These are phyloP conservation scores for Formica exsecta DNA, from an alignment of 1,140 invertebrate species.

Conservation along the genomic window DNA sequence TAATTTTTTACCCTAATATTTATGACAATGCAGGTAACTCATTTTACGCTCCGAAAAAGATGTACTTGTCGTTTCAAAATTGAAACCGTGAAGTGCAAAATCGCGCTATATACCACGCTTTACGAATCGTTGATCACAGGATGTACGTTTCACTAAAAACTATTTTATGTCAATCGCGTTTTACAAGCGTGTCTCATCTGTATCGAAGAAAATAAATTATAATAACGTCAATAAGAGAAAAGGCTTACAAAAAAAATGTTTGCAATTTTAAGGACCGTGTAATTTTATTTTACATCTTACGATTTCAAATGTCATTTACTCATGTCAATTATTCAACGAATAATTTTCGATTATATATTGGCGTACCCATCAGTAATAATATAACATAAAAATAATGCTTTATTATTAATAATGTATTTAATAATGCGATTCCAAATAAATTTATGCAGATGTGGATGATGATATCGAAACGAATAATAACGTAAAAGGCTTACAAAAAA, in stretches of 20 bases:
- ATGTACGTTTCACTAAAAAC: not conserved
- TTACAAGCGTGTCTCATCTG: not conserved
- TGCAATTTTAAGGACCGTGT: too few species aligned
- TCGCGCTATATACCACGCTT: not conserved
- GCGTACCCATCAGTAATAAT: constrained; percentile 3
- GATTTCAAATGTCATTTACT: constrained; percentile 7
- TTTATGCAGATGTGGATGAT: too few species aligned
- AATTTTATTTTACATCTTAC: not conserved
- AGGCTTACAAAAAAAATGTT: not conserved
- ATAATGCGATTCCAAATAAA: constrained; percentile 30
- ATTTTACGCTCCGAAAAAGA: not conserved
- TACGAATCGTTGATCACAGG: not conserved
- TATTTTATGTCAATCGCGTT: not conserved
- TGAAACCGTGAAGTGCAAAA: not conserved
- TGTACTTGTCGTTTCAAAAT: not conserved
- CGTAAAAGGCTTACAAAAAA: not conserved
- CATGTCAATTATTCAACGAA: not conserved
- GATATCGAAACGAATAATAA: too few species aligned
- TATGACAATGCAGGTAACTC: not conserved
- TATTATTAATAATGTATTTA: constrained; percentile 50
- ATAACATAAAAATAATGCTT: constrained; percentile 38
- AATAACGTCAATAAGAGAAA: not conserved
- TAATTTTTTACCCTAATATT: constrained; percentile 1
- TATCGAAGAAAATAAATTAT: not conserved
- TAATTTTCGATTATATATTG: constrained; percentile 14